Percentiles rank a stretch among this genome's conserved stretches.
Conservation (phyloP, 2,888 invertebrate species). For the Dyspetes luteomarginatus region DNA sequence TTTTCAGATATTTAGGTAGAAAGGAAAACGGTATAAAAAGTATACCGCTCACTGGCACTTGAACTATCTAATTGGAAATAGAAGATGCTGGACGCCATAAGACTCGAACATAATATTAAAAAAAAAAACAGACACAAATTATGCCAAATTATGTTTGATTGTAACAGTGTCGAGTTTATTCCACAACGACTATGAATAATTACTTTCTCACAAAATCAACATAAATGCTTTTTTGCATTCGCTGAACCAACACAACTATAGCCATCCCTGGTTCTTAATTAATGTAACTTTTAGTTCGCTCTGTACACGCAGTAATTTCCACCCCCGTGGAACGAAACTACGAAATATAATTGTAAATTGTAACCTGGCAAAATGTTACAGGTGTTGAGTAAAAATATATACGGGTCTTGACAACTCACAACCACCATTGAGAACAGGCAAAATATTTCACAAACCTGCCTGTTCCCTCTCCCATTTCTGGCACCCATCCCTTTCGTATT, state of each 20-base stretch:
- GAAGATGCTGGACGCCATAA: too few species aligned
- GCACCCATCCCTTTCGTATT: conserved; percentile 40
- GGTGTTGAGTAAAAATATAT: conserved; percentile 45
- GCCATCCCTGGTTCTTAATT: not conserved
- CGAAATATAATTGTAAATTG: conserved; percentile 40
- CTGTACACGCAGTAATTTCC: not conserved
- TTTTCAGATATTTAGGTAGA: too few species aligned
- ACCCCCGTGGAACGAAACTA: not conserved
- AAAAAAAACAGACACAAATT: too few species aligned
- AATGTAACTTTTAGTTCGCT: not conserved
- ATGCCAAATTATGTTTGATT: too few species aligned
- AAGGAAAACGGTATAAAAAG: too few species aligned
- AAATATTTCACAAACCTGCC: conserved; percentile 33
- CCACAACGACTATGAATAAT: too few species aligned
- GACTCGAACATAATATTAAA: too few species aligned
- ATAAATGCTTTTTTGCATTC: not conserved
- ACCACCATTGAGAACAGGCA: conserved; percentile 7
- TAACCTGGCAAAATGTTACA: conserved; percentile 32
- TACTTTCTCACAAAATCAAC: not conserved
- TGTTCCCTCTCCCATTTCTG: not conserved
- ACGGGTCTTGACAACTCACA: conserved; percentile 8
- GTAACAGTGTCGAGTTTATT: too few species aligned
- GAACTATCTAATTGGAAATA: too few species aligned
- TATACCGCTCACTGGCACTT: too few species aligned
- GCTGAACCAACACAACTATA: not conserved